Evolutionary conservation across 1,140 invertebrate species (phyloP), one percentile per base, ranked within the genome.

Genomic region (Drosophila sucinea): DNA sequence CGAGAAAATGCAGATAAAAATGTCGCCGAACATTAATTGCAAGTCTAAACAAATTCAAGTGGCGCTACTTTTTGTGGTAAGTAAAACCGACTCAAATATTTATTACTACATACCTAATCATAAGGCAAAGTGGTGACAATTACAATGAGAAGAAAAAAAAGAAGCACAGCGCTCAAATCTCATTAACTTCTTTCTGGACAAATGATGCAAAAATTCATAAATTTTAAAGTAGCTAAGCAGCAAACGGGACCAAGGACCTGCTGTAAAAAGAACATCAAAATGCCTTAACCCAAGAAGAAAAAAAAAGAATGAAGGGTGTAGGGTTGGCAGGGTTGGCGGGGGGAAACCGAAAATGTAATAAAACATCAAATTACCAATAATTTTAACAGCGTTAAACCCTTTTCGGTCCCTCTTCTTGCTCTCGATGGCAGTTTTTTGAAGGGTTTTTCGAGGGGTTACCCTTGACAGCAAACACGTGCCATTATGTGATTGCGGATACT

Each of bases 1-100:
- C 80, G 65, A 90, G 87, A 90, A 87, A 78, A 84, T 78, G 71
- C 77, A 84, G 77, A 83, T 90, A 84, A 90, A 90, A 87, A 90
- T 90, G 87, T 57, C 73, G 69, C 57, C 72, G 33, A 77, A 73
- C 73, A 83, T 76, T 74, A 68, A 78, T 71, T 83, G 77, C 72
- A 83, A 65, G 64, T 63, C 80, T 66, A 67, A 74, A 64, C 70
- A 75, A 74, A 83, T 78, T 70, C 76, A 77, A 70, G 77, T 81
- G 76, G 63, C 66, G 65, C 71, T 90, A 57, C 73, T 90, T 55
- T 73, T 90, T 56, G 65, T 90, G 87, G 87, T 90, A 90, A 90
- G 87, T 87, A 33, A 23, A 41, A 8, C 38, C 60, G 58, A 66
- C 41, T 67, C 38, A 60, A 67, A 74, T 61, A 69, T 79, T 56